phyloP scores from a whole-genome alignment of 2,113 vertebrate genomes.

The Catagonus wagneri region DNA sequence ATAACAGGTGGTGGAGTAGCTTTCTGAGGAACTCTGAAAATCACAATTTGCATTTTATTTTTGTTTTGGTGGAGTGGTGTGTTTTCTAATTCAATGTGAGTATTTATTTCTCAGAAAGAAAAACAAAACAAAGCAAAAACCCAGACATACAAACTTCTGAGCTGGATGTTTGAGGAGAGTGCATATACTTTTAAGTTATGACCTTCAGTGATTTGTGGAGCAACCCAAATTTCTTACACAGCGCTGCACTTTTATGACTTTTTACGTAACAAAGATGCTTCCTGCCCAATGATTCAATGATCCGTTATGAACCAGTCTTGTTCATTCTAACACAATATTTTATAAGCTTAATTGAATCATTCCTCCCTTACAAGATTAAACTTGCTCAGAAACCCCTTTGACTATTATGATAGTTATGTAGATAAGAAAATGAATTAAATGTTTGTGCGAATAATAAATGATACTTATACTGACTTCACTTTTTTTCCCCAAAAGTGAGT shows the following conservation, averaged over 20 bases:
- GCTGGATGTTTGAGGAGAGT: neutral
- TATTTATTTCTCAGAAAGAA: constrained; percentile 27
- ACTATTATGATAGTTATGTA: neutral
- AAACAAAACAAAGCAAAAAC: neutral
- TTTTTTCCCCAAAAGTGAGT: neutral
- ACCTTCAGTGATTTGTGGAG: neutral
- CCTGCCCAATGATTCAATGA: constrained; percentile 41
- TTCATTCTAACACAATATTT: constrained; percentile 55
- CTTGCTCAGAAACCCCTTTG: constrained; percentile 33
- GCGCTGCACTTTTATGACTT: constrained; percentile 47
- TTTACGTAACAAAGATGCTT: constrained; percentile 60
- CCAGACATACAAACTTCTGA: neutral
- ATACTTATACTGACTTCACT: neutral
- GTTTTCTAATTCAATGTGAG: neutral
- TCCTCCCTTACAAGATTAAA: constrained; percentile 52
- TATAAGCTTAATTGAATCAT: constrained; percentile 62
- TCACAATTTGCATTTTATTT: constrained; percentile 40
- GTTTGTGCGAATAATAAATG: neutral
- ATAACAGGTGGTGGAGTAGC: neutral
- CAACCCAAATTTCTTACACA: constrained; percentile 48
- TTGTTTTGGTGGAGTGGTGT: constrained; percentile 8
- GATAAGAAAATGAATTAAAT: constrained; percentile 27
- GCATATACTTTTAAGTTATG: constrained; percentile 18
- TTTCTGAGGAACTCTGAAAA: constrained; percentile 4
- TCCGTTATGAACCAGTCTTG: constrained; percentile 27